Evolutionary conservation across 2,888 invertebrate genomes (phyloP).

Genomic region (Hirtodrosophila cameraria): DNA sequence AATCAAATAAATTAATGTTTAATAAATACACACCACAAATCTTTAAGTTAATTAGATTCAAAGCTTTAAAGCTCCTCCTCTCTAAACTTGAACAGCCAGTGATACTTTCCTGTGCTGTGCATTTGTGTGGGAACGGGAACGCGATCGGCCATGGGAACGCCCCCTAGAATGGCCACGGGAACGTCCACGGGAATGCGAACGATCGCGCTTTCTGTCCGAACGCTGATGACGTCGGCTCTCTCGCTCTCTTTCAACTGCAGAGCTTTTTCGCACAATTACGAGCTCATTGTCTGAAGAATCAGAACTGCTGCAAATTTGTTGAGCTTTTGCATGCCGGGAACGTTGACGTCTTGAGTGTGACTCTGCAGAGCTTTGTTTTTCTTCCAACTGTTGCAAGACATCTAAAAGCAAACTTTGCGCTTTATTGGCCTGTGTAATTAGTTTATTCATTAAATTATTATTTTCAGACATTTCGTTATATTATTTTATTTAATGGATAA

Average conservation of each 20-base stretch:
- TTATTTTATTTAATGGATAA: neutral
- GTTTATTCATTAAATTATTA: conserved; percentile 10
- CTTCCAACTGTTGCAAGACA: conserved; percentile 18
- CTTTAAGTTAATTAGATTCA: neutral
- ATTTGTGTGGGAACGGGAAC: conserved; percentile 61
- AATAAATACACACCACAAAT: no score
- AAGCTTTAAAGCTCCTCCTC: neutral
- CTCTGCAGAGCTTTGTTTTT: neutral
- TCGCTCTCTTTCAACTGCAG: conserved; percentile 1
- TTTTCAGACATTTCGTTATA: conserved; percentile 13
- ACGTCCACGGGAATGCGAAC: conserved; percentile 54
- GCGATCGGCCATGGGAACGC: conserved; percentile 59
- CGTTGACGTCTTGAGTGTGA: no score
- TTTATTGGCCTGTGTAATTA: conserved; percentile 22
- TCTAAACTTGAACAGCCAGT: conserved; percentile 27
- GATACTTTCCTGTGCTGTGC: conserved; percentile 13
- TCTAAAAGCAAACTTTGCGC: conserved; percentile 21
- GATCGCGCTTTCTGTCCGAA: conserved; percentile 47
- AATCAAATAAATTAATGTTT: no score
- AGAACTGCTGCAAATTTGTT: neutral
- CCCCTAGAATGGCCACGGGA: conserved; percentile 63
- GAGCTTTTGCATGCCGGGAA: neutral
- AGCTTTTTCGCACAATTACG: neutral
- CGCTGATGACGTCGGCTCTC: conserved; percentile 8
- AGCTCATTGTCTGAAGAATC: conserved; percentile 23